Conservation (phyloP, 2,797 vertebrate genomes). For the Capromys pilorides region DNA sequence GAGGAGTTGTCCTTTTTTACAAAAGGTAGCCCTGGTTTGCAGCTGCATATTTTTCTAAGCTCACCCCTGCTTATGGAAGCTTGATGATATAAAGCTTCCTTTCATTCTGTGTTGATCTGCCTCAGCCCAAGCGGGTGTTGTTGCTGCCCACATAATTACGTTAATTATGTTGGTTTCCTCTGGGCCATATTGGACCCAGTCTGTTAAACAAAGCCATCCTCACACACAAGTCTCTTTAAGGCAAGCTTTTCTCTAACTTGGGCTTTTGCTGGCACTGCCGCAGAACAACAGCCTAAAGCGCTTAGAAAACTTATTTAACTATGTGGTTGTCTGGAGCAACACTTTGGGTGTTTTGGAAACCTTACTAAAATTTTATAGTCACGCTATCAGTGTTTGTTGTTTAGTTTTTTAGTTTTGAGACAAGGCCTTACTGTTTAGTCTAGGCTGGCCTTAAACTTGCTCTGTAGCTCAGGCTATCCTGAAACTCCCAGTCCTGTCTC, state of each 20-base stretch:
- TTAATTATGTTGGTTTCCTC: conserved; percentile 2
- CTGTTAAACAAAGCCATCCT: neutral
- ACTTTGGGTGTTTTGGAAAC: neutral
- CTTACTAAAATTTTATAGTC: neutral
- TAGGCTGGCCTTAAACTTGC: neutral
- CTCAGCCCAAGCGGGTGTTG: neutral
- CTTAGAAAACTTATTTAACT: neutral
- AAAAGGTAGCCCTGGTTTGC: neutral
- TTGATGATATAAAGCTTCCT: neutral
- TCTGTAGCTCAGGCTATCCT: neutral
- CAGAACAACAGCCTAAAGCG: neutral
- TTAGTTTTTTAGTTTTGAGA: neutral
- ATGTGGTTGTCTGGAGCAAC: neutral
- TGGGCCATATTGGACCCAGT: neutral
- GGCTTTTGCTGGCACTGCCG: neutral
- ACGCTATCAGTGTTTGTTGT: neutral
- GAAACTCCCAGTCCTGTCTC: neutral
- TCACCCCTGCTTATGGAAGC: neutral
- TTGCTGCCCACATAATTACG: conserved; percentile 11
- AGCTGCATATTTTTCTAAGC: neutral
- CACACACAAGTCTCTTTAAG: neutral
- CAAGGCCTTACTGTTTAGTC: neutral
- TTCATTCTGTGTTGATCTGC: neutral
- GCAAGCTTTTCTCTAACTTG: neutral
- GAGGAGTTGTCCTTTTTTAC: neutral